Evolutionary conservation across 2,113 vertebrate species (phyloP).

Genomic region (Petroica traversi): DNA sequence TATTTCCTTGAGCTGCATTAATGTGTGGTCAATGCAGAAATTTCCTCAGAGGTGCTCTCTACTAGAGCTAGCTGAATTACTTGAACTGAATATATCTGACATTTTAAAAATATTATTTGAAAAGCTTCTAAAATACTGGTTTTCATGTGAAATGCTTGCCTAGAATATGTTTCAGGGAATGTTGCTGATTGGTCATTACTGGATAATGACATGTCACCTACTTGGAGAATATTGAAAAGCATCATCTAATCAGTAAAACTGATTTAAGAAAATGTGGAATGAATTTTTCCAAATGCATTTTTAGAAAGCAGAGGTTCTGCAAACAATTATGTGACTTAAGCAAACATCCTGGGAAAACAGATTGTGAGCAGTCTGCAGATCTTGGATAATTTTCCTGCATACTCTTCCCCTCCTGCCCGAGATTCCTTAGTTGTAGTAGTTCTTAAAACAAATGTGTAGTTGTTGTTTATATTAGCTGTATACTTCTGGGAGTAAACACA

Average conservation of each 20-base stretch:
- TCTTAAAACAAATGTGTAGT: not conserved
- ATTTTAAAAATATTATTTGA: not conserved
- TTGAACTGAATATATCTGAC: not conserved
- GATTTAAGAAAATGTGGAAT: not conserved
- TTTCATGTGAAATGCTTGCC: not conserved
- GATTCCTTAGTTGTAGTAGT: not conserved
- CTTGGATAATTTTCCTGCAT: not conserved
- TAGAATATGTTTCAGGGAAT: not conserved
- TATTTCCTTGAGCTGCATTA: not conserved
- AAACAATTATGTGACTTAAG: not conserved
- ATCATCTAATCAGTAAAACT: not conserved
- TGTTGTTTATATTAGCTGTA: not conserved
- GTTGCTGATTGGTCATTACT: not conserved
- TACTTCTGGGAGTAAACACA: not conserved
- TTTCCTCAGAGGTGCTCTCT: not conserved
- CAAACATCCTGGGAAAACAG: slow-evolving; percentile 10
- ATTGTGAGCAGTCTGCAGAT: not conserved
- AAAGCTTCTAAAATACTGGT: not conserved
- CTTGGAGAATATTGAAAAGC: not conserved
- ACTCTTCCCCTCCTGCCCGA: not conserved
- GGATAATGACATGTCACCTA: not conserved
- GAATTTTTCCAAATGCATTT: not conserved
- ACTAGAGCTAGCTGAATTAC: not conserved
- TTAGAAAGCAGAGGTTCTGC: slow-evolving; percentile 33
- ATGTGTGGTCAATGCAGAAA: not conserved